A percentile compares a stretch with the other conserved stretches of the same genome.
Evolutionary conservation across 1,140 invertebrate genomes (phyloP).

Genomic region (Eulimnadia texana): DNA sequence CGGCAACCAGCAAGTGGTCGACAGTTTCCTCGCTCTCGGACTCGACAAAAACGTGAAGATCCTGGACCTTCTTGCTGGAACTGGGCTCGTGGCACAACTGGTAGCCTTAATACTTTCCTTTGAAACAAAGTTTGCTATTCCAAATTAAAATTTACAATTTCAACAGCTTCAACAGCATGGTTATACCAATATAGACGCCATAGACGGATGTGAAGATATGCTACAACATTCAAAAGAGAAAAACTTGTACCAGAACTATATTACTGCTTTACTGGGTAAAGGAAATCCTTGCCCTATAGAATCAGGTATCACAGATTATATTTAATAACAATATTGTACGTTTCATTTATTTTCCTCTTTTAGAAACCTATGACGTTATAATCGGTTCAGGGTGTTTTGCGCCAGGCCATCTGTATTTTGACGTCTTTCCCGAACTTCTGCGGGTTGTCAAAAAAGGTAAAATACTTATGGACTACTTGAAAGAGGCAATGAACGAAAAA

Average conservation of each 20-base stretch:
- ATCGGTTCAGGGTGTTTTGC: constrained; percentile 19
- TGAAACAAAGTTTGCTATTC: not conserved
- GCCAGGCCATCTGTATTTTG: constrained; percentile 19
- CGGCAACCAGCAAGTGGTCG: constrained; percentile 2
- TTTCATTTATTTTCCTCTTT: not conserved
- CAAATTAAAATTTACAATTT: not conserved
- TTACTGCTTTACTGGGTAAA: constrained; percentile 12
- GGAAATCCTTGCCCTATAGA: constrained; percentile 15
- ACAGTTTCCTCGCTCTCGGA: constrained; percentile 7
- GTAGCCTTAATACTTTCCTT: not conserved
- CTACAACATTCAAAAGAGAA: constrained; percentile 13
- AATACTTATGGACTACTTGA: not conserved
- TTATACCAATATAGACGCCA: constrained; percentile 20
- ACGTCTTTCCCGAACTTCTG: constrained; percentile 16
- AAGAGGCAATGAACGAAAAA: not conserved
- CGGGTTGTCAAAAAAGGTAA: constrained; percentile 19
- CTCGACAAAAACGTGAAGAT: constrained; percentile 5
- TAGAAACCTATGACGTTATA: constrained; percentile 19
- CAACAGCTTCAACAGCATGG: constrained; percentile 8
- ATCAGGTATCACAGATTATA: not conserved
- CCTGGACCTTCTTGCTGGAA: constrained; percentile 15
- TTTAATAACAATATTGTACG: not conserved
- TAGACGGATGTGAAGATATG: constrained; percentile 20
- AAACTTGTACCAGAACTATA: constrained; percentile 16
- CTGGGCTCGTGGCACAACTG: constrained; percentile 12